Evolutionary conservation across 2,113 vertebrate genomes (phyloP).

Genomic region (Caretta caretta): DNA sequence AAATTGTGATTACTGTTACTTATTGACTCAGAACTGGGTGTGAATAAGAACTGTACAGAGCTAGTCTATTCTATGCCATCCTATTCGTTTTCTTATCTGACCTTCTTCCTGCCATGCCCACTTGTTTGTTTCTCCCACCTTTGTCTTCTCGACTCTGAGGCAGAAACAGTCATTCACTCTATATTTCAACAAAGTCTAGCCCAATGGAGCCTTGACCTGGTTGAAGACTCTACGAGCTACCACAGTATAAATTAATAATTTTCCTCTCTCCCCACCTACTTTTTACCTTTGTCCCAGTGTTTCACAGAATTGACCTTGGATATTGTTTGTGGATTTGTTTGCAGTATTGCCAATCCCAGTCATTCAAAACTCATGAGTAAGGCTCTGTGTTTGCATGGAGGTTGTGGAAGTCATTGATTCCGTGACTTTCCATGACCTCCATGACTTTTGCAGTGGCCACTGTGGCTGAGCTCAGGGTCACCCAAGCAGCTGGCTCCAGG

Average conservation of each 20-base stretch:
- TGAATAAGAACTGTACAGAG: not conserved
- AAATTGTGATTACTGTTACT: not conserved
- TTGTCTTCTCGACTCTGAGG: not conserved
- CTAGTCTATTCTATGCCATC: not conserved
- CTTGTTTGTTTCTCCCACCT: not conserved
- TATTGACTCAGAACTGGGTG: not conserved
- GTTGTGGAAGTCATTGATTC: no score
- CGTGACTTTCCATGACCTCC: no score
- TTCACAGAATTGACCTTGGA: not conserved
- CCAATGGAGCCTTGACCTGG: fast-evolving
- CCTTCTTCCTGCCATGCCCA: not conserved
- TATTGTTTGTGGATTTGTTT: not conserved
- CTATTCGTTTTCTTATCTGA: not conserved
- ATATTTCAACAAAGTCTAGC: not conserved
- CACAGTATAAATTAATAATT: not conserved
- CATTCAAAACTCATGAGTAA: not conserved
- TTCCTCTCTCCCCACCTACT: not conserved
- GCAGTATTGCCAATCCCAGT: not conserved
- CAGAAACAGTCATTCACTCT: not conserved
- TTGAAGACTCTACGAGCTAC: not conserved
- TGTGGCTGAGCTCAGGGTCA: no score
- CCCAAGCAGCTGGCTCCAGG: no score
- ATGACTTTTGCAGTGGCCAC: no score
- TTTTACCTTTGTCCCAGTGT: not conserved
- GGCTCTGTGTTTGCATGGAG: no score